These are phyloP conservation scores for Hylaeus volcanicus DNA, from an alignment of 1,140 invertebrate species.

Conservation along the genomic window DNA sequence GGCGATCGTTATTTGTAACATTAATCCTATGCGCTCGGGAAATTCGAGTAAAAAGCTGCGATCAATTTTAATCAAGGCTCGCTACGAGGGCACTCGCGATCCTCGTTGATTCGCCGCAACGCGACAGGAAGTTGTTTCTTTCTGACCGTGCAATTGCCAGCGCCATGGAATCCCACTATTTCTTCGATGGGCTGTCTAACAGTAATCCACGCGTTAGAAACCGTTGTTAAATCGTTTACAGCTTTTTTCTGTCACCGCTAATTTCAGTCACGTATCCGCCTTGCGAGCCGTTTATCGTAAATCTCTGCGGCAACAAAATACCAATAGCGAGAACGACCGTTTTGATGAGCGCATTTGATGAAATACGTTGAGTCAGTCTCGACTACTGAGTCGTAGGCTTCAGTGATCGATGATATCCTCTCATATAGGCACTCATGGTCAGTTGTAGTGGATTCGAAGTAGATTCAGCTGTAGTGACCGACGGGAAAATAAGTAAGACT, in stretches of 20 bases:
- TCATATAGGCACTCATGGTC: no score
- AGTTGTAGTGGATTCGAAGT: no score
- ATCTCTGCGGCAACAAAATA: background rate
- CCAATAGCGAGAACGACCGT: no score
- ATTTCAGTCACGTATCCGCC: constrained; percentile 19
- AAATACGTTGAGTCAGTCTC: no score
- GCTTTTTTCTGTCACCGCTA: constrained; percentile 11
- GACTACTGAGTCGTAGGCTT: no score
- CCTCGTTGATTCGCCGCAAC: background rate
- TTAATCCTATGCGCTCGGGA: background rate
- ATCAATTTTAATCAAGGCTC: background rate
- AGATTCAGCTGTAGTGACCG: no score
- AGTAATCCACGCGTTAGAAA: constrained; percentile 52
- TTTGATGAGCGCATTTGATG: background rate
- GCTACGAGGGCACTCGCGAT: background rate
- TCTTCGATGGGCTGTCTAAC: constrained; percentile 37
- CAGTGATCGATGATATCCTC: no score
- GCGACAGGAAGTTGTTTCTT: background rate
- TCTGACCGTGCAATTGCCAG: constrained; percentile 5
- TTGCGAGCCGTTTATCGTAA: background rate
- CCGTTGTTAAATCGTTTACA: constrained; percentile 56
- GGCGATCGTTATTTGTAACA: no score
- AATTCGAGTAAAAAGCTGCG: background rate
- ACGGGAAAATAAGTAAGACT: no score
- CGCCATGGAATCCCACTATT: background rate